Conservation (phyloP, 2,888 invertebrate species). For the Drosophila robusta region DNA sequence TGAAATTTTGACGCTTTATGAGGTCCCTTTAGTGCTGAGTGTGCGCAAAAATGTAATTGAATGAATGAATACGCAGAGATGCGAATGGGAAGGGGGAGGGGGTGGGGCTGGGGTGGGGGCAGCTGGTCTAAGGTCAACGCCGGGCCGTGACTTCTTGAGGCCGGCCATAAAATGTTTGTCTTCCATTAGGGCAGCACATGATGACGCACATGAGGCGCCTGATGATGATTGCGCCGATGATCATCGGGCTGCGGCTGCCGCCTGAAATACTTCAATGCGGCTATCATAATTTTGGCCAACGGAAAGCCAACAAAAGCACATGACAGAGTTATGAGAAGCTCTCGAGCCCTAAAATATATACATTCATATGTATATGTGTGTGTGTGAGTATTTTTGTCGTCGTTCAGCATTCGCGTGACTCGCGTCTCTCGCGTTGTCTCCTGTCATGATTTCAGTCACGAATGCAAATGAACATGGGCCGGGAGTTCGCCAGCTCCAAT, state of each 20-base stretch:
- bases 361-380: conserved; percentile 7
- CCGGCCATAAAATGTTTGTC: conserved; percentile 75
- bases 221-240: conserved; percentile 5
- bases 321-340: conserved; percentile 58
- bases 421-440: conserved; percentile 56
- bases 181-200: conserved; percentile 70
- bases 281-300: conserved; percentile 37
- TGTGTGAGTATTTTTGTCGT: conserved; percentile 13
- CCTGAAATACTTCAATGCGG: conserved; percentile 45
- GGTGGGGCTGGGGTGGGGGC: neutral
- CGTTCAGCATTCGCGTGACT: conserved; percentile 68
- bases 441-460: conserved; percentile 72
- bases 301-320: conserved; percentile 26
- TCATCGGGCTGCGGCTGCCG: conserved; percentile 9
- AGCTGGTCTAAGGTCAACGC: conserved; percentile 45
- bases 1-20: conserved; percentile 79
- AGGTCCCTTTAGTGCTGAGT: conserved; percentile 81
- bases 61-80: conserved; percentile 52
- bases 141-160: conserved; percentile 50
- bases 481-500: neutral
- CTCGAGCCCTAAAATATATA: conserved; percentile 25
- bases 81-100: neutral
- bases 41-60: conserved; percentile 81
- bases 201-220: conserved; percentile 42
- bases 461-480: conserved; percentile 72